Base-by-base conservation (phyloP, 2,888 invertebrate species). In the Nymphalis polychloros region DNA sequence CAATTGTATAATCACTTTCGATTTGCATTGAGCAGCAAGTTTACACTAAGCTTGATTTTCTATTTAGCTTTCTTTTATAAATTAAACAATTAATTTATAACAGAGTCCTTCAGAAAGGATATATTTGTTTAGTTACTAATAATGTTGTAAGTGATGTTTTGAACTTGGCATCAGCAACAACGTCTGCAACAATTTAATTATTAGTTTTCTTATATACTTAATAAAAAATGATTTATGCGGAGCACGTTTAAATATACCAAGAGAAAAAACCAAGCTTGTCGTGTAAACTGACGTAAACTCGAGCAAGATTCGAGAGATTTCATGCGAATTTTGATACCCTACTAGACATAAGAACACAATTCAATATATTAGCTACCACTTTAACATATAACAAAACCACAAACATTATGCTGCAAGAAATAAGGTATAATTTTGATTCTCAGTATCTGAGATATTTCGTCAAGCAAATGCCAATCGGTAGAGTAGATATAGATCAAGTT, bases 291-390 rank as follows among this genome's bases (percentile, higher is more conserved):
- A 61, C 64, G 31, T 60, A 48, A 47, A 55, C 68, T 69, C 72
- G 66, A 53, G 67, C 62, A 52, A 69, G 63, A 63, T 65, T 73
- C 72, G 71, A 73, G 73, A 73, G 55, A 31, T 31, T 31, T 47
- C 76, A 76, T 76, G 76, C 76, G 72, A 75, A 76, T 76, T 76
- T 76, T 70, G 73, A 66, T 63, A 66, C 62, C 72, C 60, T 69
- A 67, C 17, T 50, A 60, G 19, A 64, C 55, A 72, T 66, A 53
- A 63, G 53, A 57, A 67, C 64, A 70, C 69, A 70, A 53, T 64
- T 52, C 52, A 59, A 62, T 64, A n/a, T 52, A 59, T 59, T 52
- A 68, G 52, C 65, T 68, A 63, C 55, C 55, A 60, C 62, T 67
- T 55, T 50, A 63, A 67, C 61, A 59, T 60, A 64, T 52, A 63